Percentiles rank a stretch among this genome's conserved stretches.
phyloP scores from a whole-genome alignment of 2,113 vertebrate genomes.

The Gasterosteus aculeatus region DNA sequence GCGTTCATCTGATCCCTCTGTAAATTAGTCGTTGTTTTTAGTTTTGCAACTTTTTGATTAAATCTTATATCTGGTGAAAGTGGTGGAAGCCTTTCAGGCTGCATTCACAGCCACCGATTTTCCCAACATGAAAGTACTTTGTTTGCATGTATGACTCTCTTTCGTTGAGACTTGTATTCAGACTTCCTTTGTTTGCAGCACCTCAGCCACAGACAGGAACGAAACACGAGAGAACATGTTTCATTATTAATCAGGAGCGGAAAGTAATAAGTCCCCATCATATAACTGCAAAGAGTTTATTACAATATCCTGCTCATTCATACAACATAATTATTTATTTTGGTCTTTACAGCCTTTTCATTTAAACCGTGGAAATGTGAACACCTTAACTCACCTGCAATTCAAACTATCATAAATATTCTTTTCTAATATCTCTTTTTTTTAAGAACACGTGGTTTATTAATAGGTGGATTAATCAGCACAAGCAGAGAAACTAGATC shows the following conservation, averaged over 20 bases:
- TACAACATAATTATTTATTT: neutral
- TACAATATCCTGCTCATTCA: neutral
- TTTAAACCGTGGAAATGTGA: neutral
- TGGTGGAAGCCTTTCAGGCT: conserved; percentile 23
- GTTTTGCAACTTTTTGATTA: neutral
- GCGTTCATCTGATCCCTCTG: neutral
- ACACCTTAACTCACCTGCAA: neutral
- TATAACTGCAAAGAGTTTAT: neutral
- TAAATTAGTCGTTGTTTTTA: neutral
- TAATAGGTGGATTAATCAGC: neutral
- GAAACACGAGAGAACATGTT: conserved; percentile 56
- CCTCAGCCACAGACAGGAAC: conserved; percentile 35
- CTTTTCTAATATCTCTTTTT: neutral
- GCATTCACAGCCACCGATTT: conserved; percentile 21
- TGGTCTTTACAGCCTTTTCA: neutral
- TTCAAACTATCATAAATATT: neutral
- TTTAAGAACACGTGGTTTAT: neutral
- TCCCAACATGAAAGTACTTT: conserved; percentile 15
- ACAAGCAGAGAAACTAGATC: neutral
- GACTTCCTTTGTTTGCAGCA: conserved; percentile 27
- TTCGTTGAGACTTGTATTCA: conserved; percentile 27
- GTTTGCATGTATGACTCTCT: conserved; percentile 7
- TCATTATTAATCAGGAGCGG: conserved; percentile 58
- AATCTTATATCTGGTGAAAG: conserved; percentile 9
- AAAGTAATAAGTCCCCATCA: conserved; percentile 32